A percentile compares a stretch with the other conserved stretches of the same genome.
Conservation (phyloP, 2,113 vertebrate species). For the Dissostichus mawsoni region DNA sequence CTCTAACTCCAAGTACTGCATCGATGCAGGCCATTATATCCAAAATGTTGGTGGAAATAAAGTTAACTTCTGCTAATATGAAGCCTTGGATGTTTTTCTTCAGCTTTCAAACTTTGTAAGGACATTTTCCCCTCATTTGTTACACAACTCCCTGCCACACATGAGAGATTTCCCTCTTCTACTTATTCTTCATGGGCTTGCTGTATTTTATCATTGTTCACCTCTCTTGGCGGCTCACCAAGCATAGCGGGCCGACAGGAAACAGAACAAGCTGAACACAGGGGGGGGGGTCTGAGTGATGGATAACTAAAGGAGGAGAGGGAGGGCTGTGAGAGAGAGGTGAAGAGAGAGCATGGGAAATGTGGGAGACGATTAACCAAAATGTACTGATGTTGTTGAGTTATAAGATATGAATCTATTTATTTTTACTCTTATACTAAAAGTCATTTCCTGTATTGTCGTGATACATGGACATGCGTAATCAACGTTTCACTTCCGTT, state of each 20-base stretch:
- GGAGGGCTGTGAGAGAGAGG: not conserved
- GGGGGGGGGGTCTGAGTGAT: not conserved
- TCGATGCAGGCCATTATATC: not conserved
- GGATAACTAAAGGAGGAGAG: not conserved
- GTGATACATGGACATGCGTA: too few species aligned
- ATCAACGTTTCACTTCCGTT: too few species aligned
- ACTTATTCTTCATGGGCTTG: not conserved
- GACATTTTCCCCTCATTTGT: not conserved
- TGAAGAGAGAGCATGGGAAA: not conserved
- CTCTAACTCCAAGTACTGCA: not conserved
- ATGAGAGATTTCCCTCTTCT: not conserved
- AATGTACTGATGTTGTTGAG: not conserved
- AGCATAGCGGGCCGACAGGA: conserved; percentile 8
- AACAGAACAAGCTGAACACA: conserved; percentile 21
- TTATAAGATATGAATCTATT: too few species aligned
- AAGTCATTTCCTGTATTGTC: too few species aligned
- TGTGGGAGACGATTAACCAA: not conserved
- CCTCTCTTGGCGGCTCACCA: not conserved
- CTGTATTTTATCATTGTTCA: conserved; percentile 5
- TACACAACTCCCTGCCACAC: not conserved
- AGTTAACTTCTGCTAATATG: not conserved
- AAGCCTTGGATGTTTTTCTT: not conserved
- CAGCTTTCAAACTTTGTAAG: not conserved
- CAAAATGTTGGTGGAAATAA: too few species aligned
- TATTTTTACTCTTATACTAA: too few species aligned